Evolutionary conservation across 2,797 vertebrate genomes (phyloP).

Genomic region (Diplodus sargus): DNA sequence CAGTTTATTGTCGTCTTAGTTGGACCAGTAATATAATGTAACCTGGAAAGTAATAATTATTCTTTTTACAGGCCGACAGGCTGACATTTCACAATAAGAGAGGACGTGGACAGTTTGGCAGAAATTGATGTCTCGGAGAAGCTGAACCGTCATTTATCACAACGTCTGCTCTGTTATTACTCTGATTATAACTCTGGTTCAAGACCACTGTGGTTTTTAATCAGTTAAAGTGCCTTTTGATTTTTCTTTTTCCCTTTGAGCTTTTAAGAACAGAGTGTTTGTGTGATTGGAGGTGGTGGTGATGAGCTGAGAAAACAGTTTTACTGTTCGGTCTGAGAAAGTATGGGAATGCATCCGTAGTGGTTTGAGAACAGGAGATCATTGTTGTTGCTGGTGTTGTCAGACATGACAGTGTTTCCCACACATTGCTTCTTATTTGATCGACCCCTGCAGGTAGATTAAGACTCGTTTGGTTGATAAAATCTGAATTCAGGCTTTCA

Average conservation of each 20-base stretch:
- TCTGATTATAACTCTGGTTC: conserved; percentile 15
- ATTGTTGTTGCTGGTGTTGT: neutral
- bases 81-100: conserved; percentile 9
- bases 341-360: neutral
- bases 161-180: conserved; percentile 27
- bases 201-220: neutral
- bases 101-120: neutral
- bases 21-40: neutral
- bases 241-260: neutral
- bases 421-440: no score
- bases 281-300: neutral
- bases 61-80: neutral
- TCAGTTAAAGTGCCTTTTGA: neutral
- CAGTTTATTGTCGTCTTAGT: neutral
- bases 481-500: no score
- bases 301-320: conserved; percentile 3
- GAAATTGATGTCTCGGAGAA: conserved; percentile 7
- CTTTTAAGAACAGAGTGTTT: neutral
- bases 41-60: neutral
- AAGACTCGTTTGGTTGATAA: no score
- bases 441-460: no score
- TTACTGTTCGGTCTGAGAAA: neutral
- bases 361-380: neutral
- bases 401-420: neutral
- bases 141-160: conserved; percentile 24